A percentile compares a stretch with the other conserved stretches of the same genome.
phyloP scores from a whole-genome alignment of 2,113 vertebrate genomes.

The Lophotis ruficrista region DNA sequence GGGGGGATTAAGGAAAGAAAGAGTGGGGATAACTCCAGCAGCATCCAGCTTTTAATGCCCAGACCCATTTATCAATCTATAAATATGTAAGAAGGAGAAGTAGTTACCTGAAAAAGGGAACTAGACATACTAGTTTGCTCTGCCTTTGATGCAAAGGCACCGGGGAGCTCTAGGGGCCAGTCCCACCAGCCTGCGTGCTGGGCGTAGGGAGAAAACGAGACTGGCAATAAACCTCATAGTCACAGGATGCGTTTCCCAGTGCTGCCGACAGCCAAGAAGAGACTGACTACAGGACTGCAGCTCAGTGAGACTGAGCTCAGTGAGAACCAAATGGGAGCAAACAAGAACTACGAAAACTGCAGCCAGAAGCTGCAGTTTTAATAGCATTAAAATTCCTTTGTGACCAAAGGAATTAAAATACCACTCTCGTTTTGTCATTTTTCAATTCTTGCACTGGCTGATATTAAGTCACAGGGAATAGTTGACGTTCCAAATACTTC shows the following conservation, averaged over 20 bases:
- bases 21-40: background rate
- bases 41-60: background rate
- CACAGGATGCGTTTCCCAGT: background rate
- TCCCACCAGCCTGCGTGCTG: background rate
- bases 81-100: background rate
- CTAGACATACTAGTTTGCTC: background rate
- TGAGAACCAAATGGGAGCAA: background rate
- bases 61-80: background rate
- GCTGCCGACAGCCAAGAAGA: background rate
- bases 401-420: background rate
- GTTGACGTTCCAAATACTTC: background rate
- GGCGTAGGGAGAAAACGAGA: accelerated
- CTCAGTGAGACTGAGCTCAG: background rate
- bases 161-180: accelerated
- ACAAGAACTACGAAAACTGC: background rate
- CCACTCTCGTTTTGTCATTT: accelerated
- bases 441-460: background rate
- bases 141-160: background rate
- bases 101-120: background rate
- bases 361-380: background rate
- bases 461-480: background rate
- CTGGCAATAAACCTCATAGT: background rate
- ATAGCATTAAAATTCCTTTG: background rate
- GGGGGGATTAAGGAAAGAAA: background rate
- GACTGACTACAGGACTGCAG: background rate